Conservation (phyloP, 2,888 invertebrate genomes). For the Sesia bembeciformis region DNA sequence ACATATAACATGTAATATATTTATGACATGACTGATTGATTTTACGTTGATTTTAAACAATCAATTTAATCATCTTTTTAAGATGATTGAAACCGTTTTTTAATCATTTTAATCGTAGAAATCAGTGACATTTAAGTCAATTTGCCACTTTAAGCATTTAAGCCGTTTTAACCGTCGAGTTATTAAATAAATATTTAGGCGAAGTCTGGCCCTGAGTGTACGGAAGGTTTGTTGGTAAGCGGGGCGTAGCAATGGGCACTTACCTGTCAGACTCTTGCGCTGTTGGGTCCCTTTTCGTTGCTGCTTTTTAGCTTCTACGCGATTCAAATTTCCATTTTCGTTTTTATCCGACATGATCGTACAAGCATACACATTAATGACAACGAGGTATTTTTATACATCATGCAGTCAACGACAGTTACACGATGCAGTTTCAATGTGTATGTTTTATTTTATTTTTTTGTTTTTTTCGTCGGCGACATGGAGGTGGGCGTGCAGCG, state of each 20-base stretch:
- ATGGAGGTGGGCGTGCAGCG: conserved; percentile 65
- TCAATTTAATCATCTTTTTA: no score
- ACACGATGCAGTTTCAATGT: conserved; percentile 67
- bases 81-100: no score
- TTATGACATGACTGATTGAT: no score
- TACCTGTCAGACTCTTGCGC: conserved; percentile 90
- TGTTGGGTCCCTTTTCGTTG: conserved; percentile 81
- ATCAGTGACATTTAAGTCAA: no score
- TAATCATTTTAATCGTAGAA: no score
- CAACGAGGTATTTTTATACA: conserved; percentile 49
- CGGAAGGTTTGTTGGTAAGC: conserved; percentile 32
- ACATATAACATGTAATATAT: no score
- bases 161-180: no score
- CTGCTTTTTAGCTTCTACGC: conserved; percentile 95
- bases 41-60: no score
- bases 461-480: conserved; percentile 53
- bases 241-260: conserved; percentile 73
- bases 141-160: no score
- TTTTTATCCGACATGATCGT: conserved; percentile 21
- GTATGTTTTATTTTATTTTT: conserved; percentile 41
- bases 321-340: conserved; percentile 41
- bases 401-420: conserved; percentile 71
- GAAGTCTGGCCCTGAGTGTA: conserved; percentile 41
- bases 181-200: no score
- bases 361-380: conserved; percentile 66